A percentile compares a stretch with the other conserved stretches of the same genome.
Evolutionary conservation across 2,888 invertebrate genomes (phyloP).

Genomic region (Ametastegia equiseti): DNA sequence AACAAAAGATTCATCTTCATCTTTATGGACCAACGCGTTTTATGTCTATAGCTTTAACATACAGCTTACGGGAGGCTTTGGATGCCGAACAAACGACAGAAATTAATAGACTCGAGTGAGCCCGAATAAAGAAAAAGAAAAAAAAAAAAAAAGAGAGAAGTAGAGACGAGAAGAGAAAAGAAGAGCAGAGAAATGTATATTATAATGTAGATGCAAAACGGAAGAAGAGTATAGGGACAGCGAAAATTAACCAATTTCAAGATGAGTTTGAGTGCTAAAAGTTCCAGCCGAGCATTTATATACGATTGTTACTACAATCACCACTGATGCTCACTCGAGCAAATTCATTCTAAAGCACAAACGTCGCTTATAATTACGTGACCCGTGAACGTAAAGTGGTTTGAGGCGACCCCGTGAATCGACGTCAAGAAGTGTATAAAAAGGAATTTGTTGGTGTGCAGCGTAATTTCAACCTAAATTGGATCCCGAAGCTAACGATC

Average conservation of each 20-base stretch:
- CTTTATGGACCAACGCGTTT: constrained; percentile 33
- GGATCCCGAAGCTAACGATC: background rate
- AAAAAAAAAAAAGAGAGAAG: background rate
- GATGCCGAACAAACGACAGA: constrained; percentile 15
- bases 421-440: background rate
- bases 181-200: too few relatives aligned
- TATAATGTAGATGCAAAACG: too few relatives aligned
- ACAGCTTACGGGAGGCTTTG: background rate
- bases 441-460: background rate
- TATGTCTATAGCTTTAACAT: background rate
- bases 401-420: background rate
- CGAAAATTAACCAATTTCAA: constrained; percentile 3
- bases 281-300: background rate
- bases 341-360: constrained; percentile 10
- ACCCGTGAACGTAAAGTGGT: background rate
- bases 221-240: background rate
- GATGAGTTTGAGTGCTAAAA: background rate
- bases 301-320: background rate
- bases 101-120: constrained; percentile 17
- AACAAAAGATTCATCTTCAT: constrained; percentile 39
- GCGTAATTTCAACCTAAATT: constrained; percentile 1
- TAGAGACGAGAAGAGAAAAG: too few relatives aligned
- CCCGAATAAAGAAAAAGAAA: background rate
- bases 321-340: constrained; percentile 8
- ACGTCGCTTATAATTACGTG: background rate